These are phyloP conservation scores for Proterorhinus semilunaris DNA, from an alignment of 2,113 vertebrate species.

Conservation along the genomic window DNA sequence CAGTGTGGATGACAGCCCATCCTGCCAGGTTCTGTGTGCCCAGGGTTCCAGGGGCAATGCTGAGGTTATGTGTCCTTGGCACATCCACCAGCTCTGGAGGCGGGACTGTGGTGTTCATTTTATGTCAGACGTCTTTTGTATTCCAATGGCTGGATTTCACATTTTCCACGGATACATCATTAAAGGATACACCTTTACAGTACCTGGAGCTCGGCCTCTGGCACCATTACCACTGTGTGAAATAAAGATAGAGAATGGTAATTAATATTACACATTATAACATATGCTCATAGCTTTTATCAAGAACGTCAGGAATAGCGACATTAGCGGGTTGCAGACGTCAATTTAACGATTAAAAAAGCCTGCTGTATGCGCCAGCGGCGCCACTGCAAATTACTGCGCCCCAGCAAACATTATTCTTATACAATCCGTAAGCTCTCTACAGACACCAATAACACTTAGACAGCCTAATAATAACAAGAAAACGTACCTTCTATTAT, in stretches of 20 bases:
- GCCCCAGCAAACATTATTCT: not conserved
- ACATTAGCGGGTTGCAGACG: not conserved
- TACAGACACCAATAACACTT: constrained; percentile 10
- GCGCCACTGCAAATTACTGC: constrained; percentile 46
- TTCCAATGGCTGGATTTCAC: constrained; percentile 40
- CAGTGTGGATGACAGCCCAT: constrained; percentile 81
- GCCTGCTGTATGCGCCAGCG: constrained; percentile 20
- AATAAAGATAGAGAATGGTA: constrained; percentile 34
- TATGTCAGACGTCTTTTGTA: constrained; percentile 51
- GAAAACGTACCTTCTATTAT: constrained; percentile 21
- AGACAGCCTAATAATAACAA: not conserved
- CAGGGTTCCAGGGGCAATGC: constrained; percentile 61
- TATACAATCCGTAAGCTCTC: not conserved
- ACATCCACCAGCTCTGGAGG: constrained; percentile 73
- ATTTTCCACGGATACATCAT: constrained; percentile 35
- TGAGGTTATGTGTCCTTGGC: constrained; percentile 64
- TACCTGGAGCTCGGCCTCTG: constrained; percentile 37
- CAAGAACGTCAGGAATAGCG: not conserved
- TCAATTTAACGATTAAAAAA: constrained; percentile 4
- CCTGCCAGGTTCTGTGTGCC: constrained; percentile 47
- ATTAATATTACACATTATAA: not conserved
- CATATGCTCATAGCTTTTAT: not conserved
- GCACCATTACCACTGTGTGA: constrained; percentile 33
- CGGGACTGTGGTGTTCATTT: constrained; percentile 82
- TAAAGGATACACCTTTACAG: constrained; percentile 32